These are phyloP conservation scores for Cataglyphis albicans DNA, from an alignment of 2,888 invertebrate genomes.

Conservation along the genomic window DNA sequence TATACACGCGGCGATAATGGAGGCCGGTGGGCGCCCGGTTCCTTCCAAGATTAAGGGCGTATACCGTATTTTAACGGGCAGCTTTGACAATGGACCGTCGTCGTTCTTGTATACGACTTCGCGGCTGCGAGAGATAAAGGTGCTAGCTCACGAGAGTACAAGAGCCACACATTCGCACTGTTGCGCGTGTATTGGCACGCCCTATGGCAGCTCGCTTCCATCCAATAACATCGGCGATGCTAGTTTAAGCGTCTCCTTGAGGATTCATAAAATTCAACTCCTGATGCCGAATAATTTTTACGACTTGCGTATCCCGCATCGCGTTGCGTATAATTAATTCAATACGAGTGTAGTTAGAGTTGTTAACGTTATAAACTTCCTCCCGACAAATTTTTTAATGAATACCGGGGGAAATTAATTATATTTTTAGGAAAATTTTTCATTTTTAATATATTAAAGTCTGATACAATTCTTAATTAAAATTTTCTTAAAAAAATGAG, in stretches of 20 bases:
- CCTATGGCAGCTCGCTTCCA: slow-evolving; percentile 24
- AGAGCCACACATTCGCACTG: slow-evolving; percentile 64
- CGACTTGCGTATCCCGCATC: slow-evolving; percentile 1
- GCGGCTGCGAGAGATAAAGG: slow-evolving; percentile 71
- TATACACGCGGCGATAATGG: slow-evolving; percentile 77
- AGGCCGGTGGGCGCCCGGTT: slow-evolving; percentile 62
- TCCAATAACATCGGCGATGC: slow-evolving; percentile 43
- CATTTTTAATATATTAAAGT: not conserved
- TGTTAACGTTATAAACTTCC: not conserved
- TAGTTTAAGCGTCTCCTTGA: slow-evolving; percentile 36
- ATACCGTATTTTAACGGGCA: slow-evolving; percentile 83
- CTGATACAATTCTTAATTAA: not conserved
- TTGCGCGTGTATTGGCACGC: slow-evolving; percentile 58
- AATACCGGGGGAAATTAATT: not conserved
- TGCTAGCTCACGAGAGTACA: slow-evolving; percentile 60
- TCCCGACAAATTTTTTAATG: not conserved
- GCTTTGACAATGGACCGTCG: slow-evolving; percentile 80
- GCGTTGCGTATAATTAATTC: slow-evolving; percentile 34
- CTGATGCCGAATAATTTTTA: slow-evolving; percentile 29
- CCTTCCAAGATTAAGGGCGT: slow-evolving; percentile 76
- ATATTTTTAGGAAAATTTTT: not conserved
- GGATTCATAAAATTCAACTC: slow-evolving; percentile 30
- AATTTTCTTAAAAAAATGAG: not conserved
- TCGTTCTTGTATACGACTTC: slow-evolving; percentile 71
- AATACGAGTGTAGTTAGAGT: not conserved